phyloP scores from a whole-genome alignment of 2,888 invertebrate genomes.

The Macaria notata region DNA sequence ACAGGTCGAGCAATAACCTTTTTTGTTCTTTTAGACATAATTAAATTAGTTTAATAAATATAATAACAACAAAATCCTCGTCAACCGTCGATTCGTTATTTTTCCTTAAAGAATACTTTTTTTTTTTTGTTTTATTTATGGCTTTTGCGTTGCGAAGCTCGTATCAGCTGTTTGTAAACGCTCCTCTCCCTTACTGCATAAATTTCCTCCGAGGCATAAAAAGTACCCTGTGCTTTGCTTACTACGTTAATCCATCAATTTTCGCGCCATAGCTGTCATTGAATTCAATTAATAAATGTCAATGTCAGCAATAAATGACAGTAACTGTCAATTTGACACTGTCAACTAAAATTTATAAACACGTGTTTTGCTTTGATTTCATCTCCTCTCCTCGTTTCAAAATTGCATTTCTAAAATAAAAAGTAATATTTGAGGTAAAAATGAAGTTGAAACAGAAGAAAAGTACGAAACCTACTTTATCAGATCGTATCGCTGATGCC shows the following conservation, averaged over 20 bases:
- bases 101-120: too few species aligned
- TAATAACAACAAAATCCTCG: too few species aligned
- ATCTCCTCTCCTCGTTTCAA: neutral
- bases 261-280: conserved; percentile 22
- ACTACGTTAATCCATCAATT: conserved; percentile 5
- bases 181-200: too few species aligned
- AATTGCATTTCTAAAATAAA: too few species aligned
- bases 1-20: conserved; percentile 49
- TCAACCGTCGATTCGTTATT: too few species aligned
- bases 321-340: neutral
- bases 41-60: neutral
- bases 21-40: conserved; percentile 48
- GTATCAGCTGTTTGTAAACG: too few species aligned
- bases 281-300: too few species aligned
- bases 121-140: too few species aligned
- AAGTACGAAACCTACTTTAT: conserved; percentile 64
- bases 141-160: too few species aligned
- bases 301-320: too few species aligned
- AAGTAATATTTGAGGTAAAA: conserved; percentile 22
- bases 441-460: conserved; percentile 69
- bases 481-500: conserved; percentile 86
- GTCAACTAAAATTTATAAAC: conserved; percentile 35
- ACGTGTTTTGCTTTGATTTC: conserved; percentile 30
- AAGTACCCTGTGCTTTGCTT: too few species aligned
- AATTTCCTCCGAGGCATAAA: too few species aligned